Evolutionary conservation across 2,797 vertebrate species (phyloP), one percentile per base, ranked within the genome.

Genomic region (Lutjanus argentimaculatus): DNA sequence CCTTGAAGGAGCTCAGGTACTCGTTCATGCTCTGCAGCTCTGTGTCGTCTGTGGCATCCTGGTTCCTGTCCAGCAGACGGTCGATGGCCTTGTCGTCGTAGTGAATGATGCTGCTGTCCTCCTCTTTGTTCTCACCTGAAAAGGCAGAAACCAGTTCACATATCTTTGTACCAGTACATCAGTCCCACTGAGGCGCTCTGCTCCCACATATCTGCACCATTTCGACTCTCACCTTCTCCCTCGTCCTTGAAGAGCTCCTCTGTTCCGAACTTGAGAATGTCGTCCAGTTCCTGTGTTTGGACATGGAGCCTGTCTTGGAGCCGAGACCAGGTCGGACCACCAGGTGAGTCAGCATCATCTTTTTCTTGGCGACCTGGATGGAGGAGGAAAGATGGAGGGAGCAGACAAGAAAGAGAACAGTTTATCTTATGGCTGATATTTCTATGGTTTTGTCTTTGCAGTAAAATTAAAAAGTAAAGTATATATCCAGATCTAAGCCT

Each of bases 1-100:
- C 98, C 90, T 99, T 99, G 92, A 99, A 99, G 71, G 98, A 99
- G 93, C 98, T 99, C 90, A 99, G 95, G 92, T 99, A 99, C 65
- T 99, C 98, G 83, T 99, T 99, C 98, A 99, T 99, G 95, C 97
- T 99, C 95, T 98, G 97, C 84, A 99, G 87, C 91, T 99, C 98
- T 0, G 97, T 98, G 88, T 99, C 98, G 59, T 99, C 98, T 0
- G 97, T 99, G 90, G 97, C 98, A 75, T 97, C 97, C 95, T 99
- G 98, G 93, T 99, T 98, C 21, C 98, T 92, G 94, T 99, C 98
- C 91, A 99, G 87, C 0, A 99, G 95, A 1, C 97, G 95, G 84
- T 97, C 97, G 85, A 99, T 98, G 89, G 98, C 98, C 91, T 98
- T 98, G 89, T 99, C 98, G 48, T 99, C 98, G 19, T 99, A 99